Conservation (phyloP, 2,888 invertebrate genomes). For the Tachina grossa region DNA sequence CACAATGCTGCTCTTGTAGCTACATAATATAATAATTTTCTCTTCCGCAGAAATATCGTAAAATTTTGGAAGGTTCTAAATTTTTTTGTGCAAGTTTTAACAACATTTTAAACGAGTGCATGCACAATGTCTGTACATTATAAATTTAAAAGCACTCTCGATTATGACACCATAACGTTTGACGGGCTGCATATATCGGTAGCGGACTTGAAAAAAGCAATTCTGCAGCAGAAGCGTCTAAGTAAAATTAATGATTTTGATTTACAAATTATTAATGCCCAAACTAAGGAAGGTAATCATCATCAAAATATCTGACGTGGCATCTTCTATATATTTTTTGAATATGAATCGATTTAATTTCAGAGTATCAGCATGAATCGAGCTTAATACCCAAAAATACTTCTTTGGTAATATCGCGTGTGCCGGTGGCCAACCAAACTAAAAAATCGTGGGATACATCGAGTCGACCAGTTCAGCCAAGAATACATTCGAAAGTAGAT, state of each 20-base stretch:
- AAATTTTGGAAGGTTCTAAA: conserved; percentile 26
- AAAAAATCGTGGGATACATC: conserved; percentile 89
- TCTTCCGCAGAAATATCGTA: conserved; percentile 6
- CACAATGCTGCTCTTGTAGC: conserved; percentile 56
- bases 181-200: conserved; percentile 98
- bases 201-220: conserved; percentile 96
- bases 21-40: conserved; percentile 63
- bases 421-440: conserved; percentile 91
- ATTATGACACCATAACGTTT: conserved; percentile 97
- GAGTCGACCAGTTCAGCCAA: conserved; percentile 81
- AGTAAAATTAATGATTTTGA: conserved; percentile 97
- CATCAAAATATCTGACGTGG: conserved; percentile 44
- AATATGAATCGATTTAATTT: conserved; percentile 42
- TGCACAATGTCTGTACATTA: conserved; percentile 96
- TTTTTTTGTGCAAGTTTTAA: conserved; percentile 24
- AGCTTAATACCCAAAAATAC: conserved; percentile 98
- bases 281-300: conserved; percentile 96
- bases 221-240: conserved; percentile 96
- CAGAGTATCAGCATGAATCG: conserved; percentile 96
- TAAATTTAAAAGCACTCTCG: conserved; percentile 98
- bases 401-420: conserved; percentile 95
- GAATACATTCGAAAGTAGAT: conserved; percentile 84
- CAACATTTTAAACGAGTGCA: conserved; percentile 6
- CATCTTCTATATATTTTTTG: neutral
- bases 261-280: conserved; percentile 97